A percentile compares a stretch with the other conserved stretches of the same genome.
phyloP scores from a whole-genome alignment of 2,888 invertebrate genomes.

The Cephonodes hylas region DNA sequence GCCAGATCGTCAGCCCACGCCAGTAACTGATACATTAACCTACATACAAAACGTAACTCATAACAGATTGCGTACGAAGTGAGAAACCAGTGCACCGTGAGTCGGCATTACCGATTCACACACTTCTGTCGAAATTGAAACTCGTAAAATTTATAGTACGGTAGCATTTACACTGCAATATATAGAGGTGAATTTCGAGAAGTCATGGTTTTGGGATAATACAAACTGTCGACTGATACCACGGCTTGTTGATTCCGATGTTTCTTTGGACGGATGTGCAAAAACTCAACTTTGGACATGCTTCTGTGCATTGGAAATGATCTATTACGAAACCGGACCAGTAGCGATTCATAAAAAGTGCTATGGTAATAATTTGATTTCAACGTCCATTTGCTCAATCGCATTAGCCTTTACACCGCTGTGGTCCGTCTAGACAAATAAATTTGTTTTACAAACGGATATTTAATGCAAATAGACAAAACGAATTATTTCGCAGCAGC shows the following conservation, averaged over 20 bases:
- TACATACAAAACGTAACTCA: conserved; percentile 62
- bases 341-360: not conserved
- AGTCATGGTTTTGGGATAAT: conserved; percentile 25
- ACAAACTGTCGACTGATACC: conserved; percentile 35
- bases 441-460: not conserved
- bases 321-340: conserved; percentile 18
- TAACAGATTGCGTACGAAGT: conserved; percentile 63
- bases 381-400: not conserved
- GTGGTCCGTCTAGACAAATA: not conserved
- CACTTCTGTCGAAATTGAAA: conserved; percentile 68
- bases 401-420: not conserved
- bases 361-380: not conserved
- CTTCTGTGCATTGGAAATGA: conserved; percentile 24
- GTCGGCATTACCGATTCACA: conserved; percentile 55
- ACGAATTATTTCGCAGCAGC: conserved; percentile 16
- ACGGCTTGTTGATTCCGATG: conserved; percentile 31
- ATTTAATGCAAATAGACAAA: not conserved
- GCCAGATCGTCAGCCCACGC: not conserved
- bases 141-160: conserved; percentile 45
- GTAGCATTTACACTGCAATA: conserved; percentile 38
- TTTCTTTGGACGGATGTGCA: conserved; percentile 30
- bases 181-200: conserved; percentile 38
- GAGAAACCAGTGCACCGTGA: conserved; percentile 61
- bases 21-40: conserved; percentile 69
- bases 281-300: conserved; percentile 30